Conservation (phyloP, 2,113 vertebrate genomes). For the Centropus bengalensis region DNA sequence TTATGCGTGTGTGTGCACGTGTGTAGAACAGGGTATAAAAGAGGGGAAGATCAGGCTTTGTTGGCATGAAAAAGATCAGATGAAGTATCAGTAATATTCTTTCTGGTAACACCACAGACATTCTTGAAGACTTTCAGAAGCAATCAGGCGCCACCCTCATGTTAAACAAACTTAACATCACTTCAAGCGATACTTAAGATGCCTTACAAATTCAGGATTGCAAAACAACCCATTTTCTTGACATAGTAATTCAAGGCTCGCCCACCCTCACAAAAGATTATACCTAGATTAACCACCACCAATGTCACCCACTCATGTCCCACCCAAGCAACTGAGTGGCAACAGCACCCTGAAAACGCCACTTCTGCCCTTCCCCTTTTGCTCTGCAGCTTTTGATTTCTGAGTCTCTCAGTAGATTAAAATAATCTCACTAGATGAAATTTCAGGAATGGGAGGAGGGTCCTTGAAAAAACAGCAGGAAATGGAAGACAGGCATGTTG, state of each 20-base stretch:
- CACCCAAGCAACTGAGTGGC: rapidly evolving
- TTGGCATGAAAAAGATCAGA: not conserved
- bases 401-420: not conserved
- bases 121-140: not conserved
- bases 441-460: not conserved
- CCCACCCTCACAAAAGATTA: not conserved
- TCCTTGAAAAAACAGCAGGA: not conserved
- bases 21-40: not conserved
- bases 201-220: not conserved
- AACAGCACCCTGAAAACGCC: not conserved
- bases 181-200: not conserved
- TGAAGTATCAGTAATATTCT: not conserved
- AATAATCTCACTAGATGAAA: not conserved
- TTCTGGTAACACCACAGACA: not conserved
- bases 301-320: not conserved
- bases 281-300: not conserved
- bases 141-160: not conserved
- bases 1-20: not conserved
- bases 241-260: not conserved
- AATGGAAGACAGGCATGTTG: rapidly evolving
- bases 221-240: not conserved
- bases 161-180: not conserved
- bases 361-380: not conserved
- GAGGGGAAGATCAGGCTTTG: not conserved
- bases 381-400: not conserved